Base-by-base conservation (phyloP, 2,888 invertebrate genomes). In the Cataglyphis albicans region DNA sequence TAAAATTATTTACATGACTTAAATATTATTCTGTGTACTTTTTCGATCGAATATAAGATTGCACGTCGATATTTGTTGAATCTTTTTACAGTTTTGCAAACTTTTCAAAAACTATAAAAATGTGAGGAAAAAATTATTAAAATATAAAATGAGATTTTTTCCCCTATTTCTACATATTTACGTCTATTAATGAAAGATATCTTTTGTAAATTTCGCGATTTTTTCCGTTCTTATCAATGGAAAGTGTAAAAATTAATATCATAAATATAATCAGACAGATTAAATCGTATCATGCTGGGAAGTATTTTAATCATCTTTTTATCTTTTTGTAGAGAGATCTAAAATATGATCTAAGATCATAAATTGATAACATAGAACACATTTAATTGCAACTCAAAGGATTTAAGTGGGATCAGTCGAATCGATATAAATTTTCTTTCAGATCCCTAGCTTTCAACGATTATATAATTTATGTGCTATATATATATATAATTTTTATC, bases 201-300 rank as follows among this genome's bases (percentile, higher is more conserved):
- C 15, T 44, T 44, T 44, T 12, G 15, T 44, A 15, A 44, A 15
- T 18, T n/a, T 29, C 9, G 9, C 21, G 15, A 10, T 21, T 6
- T 48, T 48, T 44, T 48, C n/a, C 18, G 29, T 48, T 3, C 10
- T 74, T 32, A 63, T 48, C 48, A 64, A 48, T 21, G 35, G 29
- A 63, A 74, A 59, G 35, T 15, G 9, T 63, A 74, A 74, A 75
- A 32, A 35, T 73, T 38, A 15, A 3, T 25, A 12, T 73, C 59
- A 6, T 64, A 75, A 64, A 48, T 41, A 44, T 29, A 63, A 63
- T 15, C 2, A 10, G 21, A 44, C 0, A 32, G n/a, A 29, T 25
- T 44, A 21, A 21, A 48, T 64, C 21, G 1, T 21, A 21, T 61
- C 29, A 32, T 6, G 6, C 18, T 48, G 21, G 32, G 10, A 52